These are phyloP conservation scores for Eudyptes chrysolophus DNA, from an alignment of 2,113 vertebrate genomes.

Conservation along the genomic window DNA sequence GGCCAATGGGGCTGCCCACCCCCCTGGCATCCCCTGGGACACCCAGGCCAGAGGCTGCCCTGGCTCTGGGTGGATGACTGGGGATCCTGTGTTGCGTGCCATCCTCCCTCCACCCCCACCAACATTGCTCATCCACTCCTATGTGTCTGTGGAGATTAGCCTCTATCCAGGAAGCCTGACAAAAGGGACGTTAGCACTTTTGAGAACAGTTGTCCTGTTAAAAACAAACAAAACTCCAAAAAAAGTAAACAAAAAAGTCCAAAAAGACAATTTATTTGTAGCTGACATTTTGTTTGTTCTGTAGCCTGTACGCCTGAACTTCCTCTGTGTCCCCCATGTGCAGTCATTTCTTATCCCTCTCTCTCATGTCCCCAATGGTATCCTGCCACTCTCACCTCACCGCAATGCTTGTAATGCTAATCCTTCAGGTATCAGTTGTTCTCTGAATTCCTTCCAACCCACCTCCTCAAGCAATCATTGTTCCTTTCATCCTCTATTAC, in stretches of 20 bases:
- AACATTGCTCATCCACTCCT: background rate
- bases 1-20: background rate
- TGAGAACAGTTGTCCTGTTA: background rate
- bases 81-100: background rate
- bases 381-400: background rate
- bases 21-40: background rate
- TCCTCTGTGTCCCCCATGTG: background rate
- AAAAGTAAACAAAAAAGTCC: background rate
- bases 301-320: background rate
- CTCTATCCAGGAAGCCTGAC: background rate
- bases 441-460: conserved; percentile 35
- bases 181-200: background rate
- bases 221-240: background rate
- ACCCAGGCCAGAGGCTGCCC: background rate
- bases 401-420: background rate
- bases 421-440: background rate
- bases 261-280: background rate
- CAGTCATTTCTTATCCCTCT: background rate
- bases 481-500: conserved; percentile 35
- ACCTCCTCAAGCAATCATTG: conserved; percentile 14
- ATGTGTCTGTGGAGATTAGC: background rate
- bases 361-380: background rate
- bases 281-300: background rate
- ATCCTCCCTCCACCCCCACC: accelerated
- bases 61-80: accelerated